Conservation (phyloP, 1,140 invertebrate genomes). For the Cydia pomonella region DNA sequence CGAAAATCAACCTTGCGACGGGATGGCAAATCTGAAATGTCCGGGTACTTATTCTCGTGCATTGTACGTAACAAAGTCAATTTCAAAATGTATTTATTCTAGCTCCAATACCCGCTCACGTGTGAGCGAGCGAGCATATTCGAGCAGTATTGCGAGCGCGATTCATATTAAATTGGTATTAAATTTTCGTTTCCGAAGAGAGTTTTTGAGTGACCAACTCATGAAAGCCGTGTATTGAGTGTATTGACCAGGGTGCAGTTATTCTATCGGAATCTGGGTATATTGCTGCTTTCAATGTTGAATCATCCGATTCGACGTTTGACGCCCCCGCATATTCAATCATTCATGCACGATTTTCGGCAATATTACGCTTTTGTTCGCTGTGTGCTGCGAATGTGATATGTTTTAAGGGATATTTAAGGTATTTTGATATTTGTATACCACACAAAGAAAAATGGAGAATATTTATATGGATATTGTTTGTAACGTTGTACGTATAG, state of each 20-base stretch:
- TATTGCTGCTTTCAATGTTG: constrained; percentile 15
- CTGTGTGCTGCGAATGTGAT: background rate
- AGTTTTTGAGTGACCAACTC: background rate
- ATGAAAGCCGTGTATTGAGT: too few species aligned
- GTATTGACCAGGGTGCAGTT: background rate
- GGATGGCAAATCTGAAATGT: background rate
- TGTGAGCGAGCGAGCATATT: too few species aligned
- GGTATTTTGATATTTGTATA: too few species aligned
- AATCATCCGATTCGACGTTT: constrained; percentile 12
- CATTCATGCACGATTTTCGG: background rate
- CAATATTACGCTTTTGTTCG: background rate
- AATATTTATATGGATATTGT: too few species aligned
- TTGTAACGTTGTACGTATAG: too few species aligned
- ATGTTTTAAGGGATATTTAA: too few species aligned
- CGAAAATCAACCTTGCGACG: background rate
- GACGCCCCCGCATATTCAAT: background rate
- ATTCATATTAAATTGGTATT: background rate
- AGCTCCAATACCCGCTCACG: too few species aligned
- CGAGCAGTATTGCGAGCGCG: too few species aligned
- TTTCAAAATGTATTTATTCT: too few species aligned
- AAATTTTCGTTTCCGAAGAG: background rate
- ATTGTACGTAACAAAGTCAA: too few species aligned
- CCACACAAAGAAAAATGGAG: too few species aligned
- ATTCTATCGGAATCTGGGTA: background rate
- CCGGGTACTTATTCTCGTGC: too few species aligned